Evolutionary conservation across 2,797 vertebrate species (phyloP).

Genomic region (Thripadectes ignobilis): DNA sequence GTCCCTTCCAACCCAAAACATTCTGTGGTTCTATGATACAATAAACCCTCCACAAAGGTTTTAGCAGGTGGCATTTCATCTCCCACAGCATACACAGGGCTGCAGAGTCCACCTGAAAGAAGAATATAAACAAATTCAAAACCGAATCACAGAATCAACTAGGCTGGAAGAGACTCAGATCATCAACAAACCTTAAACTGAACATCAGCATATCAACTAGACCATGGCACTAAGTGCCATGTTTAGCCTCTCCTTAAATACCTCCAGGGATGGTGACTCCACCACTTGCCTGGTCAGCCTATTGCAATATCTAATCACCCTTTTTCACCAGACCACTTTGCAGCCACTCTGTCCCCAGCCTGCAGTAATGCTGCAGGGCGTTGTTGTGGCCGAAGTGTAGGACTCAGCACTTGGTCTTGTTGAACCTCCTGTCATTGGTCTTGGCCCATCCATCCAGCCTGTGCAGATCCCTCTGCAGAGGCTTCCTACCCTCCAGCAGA

Average conservation of each 20-base stretch:
- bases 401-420: background rate
- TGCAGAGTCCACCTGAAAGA: background rate
- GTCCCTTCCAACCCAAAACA: background rate
- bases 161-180: background rate
- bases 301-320: background rate
- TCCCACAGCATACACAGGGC: background rate
- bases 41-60: background rate
- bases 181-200: background rate
- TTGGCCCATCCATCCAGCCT: background rate
- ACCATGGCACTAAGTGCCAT: background rate
- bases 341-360: background rate
- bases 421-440: background rate
- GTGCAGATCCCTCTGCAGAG: background rate
- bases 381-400: background rate
- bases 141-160: background rate
- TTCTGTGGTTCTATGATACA: background rate
- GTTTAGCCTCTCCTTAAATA: background rate
- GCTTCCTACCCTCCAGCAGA: background rate
- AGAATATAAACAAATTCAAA: background rate
- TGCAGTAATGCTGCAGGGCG: background rate
- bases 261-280: background rate
- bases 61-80: background rate
- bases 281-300: background rate
- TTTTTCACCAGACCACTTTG: too few relatives aligned
- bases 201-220: background rate